Percentiles rank a stretch among this genome's conserved stretches.
Conservation (phyloP, 2,797 vertebrate genomes). For the Spatula versicolor region DNA sequence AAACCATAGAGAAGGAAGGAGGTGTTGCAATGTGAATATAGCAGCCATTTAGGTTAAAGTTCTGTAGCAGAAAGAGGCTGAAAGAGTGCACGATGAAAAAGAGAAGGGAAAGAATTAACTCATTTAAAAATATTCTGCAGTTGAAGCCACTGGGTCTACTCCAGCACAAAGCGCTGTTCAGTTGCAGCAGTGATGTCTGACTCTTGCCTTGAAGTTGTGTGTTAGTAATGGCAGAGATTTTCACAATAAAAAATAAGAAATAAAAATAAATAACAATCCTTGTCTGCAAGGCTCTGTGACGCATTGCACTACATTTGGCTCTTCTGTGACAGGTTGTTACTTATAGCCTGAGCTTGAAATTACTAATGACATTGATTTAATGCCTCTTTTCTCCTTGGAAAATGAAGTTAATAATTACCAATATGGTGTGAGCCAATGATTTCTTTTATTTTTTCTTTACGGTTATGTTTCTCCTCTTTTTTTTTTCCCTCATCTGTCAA, state of each 20-base stretch:
- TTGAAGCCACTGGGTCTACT: not conserved
- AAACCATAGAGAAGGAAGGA: not conserved
- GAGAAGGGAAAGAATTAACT: not conserved
- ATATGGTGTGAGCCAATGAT: not conserved
- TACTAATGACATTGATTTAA: conserved; percentile 48
- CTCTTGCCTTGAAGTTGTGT: not conserved
- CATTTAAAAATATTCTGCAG: not conserved
- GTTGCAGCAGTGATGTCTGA: not conserved
- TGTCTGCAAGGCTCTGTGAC: not conserved
- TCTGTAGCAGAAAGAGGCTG: not conserved
- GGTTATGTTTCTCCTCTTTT: not conserved
- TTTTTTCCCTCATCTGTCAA: not conserved
- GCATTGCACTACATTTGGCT: conserved; percentile 22
- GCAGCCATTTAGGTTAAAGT: not conserved
- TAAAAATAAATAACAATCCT: conserved; percentile 2
- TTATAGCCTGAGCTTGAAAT: conserved; percentile 7
- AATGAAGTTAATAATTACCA: conserved; percentile 53
- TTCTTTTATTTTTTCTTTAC: not conserved
- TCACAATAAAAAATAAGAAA: conserved; percentile 19
- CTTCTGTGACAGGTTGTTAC: not conserved
- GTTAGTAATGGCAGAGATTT: conserved; percentile 5
- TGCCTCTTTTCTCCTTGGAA: conserved; percentile 35
- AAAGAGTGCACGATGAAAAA: not conserved
- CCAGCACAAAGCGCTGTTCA: not conserved
- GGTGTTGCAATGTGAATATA: not conserved